phyloP scores from a whole-genome alignment of 2,888 invertebrate genomes.

The Lymantria monacha region DNA sequence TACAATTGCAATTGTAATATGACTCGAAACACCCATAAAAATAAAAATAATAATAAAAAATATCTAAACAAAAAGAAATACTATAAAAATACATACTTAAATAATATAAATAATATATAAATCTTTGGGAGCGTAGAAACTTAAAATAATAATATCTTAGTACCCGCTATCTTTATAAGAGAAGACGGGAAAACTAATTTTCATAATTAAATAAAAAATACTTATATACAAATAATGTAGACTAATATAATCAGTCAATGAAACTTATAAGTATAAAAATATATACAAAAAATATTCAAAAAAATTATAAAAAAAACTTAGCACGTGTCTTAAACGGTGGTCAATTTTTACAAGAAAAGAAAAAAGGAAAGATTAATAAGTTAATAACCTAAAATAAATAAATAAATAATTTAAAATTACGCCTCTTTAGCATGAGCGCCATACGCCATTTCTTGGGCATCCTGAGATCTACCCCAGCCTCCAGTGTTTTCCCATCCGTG shows the following conservation, averaged over 20 bases:
- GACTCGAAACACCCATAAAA: slow-evolving; percentile 60
- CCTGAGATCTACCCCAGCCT: slow-evolving; percentile 85
- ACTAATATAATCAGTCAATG: slow-evolving; percentile 46
- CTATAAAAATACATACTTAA: slow-evolving; percentile 33
- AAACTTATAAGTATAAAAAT: slow-evolving; percentile 36
- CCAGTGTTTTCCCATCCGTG: slow-evolving; percentile 78
- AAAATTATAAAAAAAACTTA: slow-evolving; percentile 31
- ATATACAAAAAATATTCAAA: slow-evolving; percentile 31
- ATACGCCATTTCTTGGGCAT: slow-evolving; percentile 87
- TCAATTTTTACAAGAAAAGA: slow-evolving; percentile 32
- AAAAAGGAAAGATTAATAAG: slow-evolving; percentile 29
- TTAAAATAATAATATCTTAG: slow-evolving; percentile 33
- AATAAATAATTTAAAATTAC: slow-evolving; percentile 44
- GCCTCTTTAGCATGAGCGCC: slow-evolving; percentile 80
- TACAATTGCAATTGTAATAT: slow-evolving; percentile 52
- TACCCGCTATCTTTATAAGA: slow-evolving; percentile 14
- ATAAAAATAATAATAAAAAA: slow-evolving; percentile 43
- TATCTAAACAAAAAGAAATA: slow-evolving; percentile 22
- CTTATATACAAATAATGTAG: slow-evolving; percentile 31
- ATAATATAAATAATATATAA: slow-evolving; percentile 39
- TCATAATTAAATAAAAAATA: slow-evolving; percentile 22
- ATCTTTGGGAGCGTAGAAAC: slow-evolving; percentile 69
- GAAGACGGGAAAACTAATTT: slow-evolving; percentile 15
- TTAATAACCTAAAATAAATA: slow-evolving; percentile 49
- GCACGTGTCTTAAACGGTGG: slow-evolving; percentile 35